Conservation (phyloP, 1,140 invertebrate species). For the Cotesia glomerata region DNA sequence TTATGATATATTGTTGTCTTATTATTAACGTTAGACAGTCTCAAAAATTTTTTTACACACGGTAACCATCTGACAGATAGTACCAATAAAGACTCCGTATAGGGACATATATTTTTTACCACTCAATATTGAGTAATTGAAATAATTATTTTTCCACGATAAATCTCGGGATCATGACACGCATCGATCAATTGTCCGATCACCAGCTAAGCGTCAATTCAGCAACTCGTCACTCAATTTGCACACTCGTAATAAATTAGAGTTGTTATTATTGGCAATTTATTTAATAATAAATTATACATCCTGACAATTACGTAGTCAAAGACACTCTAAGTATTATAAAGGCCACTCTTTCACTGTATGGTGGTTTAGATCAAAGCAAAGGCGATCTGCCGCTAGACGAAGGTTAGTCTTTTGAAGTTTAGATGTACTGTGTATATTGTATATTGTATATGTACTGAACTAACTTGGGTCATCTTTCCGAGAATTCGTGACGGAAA, state of each 20-base stretch:
- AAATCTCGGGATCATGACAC: not conserved
- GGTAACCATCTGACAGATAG: no score
- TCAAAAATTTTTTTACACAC: no score
- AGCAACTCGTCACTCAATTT: not conserved
- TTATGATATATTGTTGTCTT: no score
- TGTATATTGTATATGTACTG: not conserved
- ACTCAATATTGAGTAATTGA: not conserved
- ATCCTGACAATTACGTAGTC: no score
- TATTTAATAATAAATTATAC: no score
- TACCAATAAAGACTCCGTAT: no score
- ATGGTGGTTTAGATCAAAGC: not conserved
- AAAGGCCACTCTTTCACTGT: no score
- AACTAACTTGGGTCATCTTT: not conserved
- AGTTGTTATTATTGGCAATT: no score
- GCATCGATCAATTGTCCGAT: not conserved
- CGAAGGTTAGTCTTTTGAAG: not conserved
- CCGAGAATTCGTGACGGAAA: conserved; percentile 5
- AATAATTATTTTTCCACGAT: not conserved
- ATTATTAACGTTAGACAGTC: no score
- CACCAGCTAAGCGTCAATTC: not conserved
- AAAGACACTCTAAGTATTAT: no score
- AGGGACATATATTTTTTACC: no score
- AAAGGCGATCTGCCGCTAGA: not conserved
- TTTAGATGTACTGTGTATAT: not conserved
- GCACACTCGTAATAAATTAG: no score